Percentiles rank a stretch among this genome's conserved stretches.
These are phyloP conservation scores for Zaprionus camerounensis DNA, from an alignment of 1,140 invertebrate genomes.

Conservation along the genomic window DNA sequence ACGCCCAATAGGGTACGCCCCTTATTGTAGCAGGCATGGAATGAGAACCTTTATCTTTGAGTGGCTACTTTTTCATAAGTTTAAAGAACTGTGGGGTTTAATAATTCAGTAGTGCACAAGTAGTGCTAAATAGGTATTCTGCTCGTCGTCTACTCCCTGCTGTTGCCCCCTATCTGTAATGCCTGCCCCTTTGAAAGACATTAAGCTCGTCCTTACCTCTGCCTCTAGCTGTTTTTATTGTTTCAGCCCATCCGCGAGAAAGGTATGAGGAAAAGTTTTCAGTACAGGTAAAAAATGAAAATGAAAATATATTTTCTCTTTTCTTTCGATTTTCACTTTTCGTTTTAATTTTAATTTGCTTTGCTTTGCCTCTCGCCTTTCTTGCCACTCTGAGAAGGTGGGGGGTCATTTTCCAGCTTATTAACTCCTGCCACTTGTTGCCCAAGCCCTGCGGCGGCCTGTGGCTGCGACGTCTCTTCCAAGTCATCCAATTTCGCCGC, in stretches of 20 bases:
- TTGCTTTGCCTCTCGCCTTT: conserved; percentile 6
- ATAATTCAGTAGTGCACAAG: no score
- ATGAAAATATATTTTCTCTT: conserved; percentile 1
- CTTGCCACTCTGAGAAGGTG: neutral
- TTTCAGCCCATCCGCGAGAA: neutral
- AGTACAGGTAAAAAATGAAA: neutral
- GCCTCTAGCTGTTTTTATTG: conserved; percentile 4
- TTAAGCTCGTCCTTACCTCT: neutral
- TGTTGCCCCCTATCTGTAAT: neutral
- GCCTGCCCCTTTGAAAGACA: neutral
- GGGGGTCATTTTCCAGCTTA: conserved; percentile 70
- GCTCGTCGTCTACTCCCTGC: neutral
- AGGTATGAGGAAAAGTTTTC: conserved; percentile 5
- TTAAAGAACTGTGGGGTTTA: no score
- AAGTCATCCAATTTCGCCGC: neutral
- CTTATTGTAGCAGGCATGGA: neutral
- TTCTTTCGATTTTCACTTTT: neutral
- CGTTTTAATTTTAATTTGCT: conserved; percentile 19
- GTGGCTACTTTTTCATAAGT: no score
- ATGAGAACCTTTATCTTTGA: neutral
- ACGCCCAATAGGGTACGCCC: neutral
- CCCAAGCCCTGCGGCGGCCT: neutral
- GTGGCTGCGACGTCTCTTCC: neutral
- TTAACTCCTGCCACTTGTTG: conserved; percentile 64
- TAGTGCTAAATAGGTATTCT: neutral